Conservation (phyloP, 2,113 vertebrate genomes). For the Otus sunia region DNA sequence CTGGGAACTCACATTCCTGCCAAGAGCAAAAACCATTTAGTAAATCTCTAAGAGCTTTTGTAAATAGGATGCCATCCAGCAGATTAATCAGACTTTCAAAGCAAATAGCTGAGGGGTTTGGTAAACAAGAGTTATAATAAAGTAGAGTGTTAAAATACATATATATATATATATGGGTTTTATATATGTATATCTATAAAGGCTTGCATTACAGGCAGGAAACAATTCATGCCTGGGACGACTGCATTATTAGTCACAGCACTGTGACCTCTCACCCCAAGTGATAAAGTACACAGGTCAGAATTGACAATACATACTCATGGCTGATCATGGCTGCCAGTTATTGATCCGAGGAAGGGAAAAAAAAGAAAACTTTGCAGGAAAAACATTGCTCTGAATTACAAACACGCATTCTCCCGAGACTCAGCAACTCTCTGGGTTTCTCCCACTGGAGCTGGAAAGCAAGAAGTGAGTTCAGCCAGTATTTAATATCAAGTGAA, state of each 20-base stretch:
- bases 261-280: constrained; percentile 72
- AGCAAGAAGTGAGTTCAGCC: constrained; percentile 82
- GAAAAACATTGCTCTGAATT: constrained; percentile 90
- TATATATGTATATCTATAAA: neutral
- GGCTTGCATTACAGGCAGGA: constrained; percentile 44
- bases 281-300: constrained; percentile 82
- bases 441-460: constrained; percentile 76
- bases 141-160: neutral
- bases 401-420: constrained; percentile 89
- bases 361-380: constrained; percentile 74
- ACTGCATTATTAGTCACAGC: constrained; percentile 72
- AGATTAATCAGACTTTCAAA: constrained; percentile 57
- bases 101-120: constrained; percentile 43
- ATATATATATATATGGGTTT: neutral
- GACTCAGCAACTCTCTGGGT: constrained; percentile 71
- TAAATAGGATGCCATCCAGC: constrained; percentile 38
- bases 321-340: constrained; percentile 82
- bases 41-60: constrained; percentile 41
- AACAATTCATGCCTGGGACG: constrained; percentile 66
- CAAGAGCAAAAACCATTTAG: constrained; percentile 40
- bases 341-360: constrained; percentile 81
- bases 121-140: constrained; percentile 46
- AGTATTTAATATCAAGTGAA: constrained; percentile 97
- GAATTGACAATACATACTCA: constrained; percentile 81
- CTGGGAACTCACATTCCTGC: neutral